phyloP scores from a whole-genome alignment of 2,113 vertebrate genomes.

The Misgurnus mizolepis region DNA sequence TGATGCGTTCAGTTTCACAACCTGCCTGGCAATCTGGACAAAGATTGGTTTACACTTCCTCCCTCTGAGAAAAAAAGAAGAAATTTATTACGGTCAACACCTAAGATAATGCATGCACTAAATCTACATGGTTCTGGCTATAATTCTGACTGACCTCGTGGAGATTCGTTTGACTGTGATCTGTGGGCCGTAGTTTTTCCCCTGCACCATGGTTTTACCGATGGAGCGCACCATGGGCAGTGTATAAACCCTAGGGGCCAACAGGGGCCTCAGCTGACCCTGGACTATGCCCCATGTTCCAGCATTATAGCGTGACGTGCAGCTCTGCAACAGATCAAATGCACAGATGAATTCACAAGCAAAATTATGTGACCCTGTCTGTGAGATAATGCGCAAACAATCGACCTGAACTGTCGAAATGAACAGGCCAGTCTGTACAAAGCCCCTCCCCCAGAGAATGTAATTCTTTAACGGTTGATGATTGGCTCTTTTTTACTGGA shows the following conservation, averaged over 20 bases:
- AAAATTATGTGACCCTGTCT: too few relatives aligned
- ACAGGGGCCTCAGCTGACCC: slow-evolving; percentile 76
- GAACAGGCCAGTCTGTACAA: too few relatives aligned
- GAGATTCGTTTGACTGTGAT: slow-evolving; percentile 82
- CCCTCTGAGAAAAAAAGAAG: slow-evolving; percentile 61
- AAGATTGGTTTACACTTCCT: slow-evolving; percentile 82
- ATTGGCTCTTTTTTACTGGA: too few relatives aligned
- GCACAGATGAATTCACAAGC: too few relatives aligned
- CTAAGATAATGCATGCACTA: neutral
- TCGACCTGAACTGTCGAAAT: too few relatives aligned
- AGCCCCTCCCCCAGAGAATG: too few relatives aligned
- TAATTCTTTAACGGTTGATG: too few relatives aligned
- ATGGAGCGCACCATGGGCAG: slow-evolving; percentile 80
- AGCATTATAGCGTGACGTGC: slow-evolving; percentile 75
- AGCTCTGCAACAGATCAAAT: slow-evolving; percentile 47
- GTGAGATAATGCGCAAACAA: too few relatives aligned
- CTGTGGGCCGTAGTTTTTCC: slow-evolving; percentile 81
- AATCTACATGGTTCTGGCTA: neutral
- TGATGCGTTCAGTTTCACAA: slow-evolving; percentile 76
- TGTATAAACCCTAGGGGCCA: slow-evolving; percentile 80
- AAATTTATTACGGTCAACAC: neutral
- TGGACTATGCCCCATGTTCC: slow-evolving; percentile 76
- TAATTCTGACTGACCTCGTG: slow-evolving; percentile 65
- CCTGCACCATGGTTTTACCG: slow-evolving; percentile 80
- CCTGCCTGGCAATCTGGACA: slow-evolving; percentile 80